phyloP scores from a whole-genome alignment of 2,888 invertebrate genomes.

The Adelphocoris suturalis region DNA sequence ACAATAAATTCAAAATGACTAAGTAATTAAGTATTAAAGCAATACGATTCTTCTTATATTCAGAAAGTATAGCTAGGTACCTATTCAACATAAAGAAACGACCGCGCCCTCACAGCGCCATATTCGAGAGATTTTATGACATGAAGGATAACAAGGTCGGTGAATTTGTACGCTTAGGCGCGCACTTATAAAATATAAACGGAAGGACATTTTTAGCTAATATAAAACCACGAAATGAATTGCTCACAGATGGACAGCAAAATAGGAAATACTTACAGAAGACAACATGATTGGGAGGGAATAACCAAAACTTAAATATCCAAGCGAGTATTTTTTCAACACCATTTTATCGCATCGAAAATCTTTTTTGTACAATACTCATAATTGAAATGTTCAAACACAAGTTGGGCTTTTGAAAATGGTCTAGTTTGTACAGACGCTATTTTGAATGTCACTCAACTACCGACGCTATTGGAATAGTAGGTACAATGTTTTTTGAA shows the following conservation, averaged over 20 bases:
- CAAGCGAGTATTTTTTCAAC: not conserved
- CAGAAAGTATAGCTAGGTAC: not conserved
- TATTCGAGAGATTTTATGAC: not conserved
- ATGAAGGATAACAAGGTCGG: conserved; percentile 5
- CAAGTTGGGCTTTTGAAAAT: not conserved
- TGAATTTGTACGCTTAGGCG: not conserved
- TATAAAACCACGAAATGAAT: too few relatives aligned
- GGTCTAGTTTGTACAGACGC: conserved; percentile 6
- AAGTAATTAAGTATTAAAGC: conserved; percentile 30
- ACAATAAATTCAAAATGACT: conserved; percentile 51
- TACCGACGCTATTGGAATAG: not conserved
- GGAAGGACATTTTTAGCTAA: too few relatives aligned
- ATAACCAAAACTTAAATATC: too few relatives aligned
- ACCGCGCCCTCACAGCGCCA: not conserved
- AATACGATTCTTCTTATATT: not conserved
- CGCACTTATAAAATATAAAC: too few relatives aligned
- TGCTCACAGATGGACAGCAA: too few relatives aligned
- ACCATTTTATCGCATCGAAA: not conserved
- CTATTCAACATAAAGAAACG: not conserved
- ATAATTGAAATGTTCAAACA: not conserved
- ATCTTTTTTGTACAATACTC: not conserved
- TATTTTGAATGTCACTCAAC: not conserved
- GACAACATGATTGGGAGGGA: not conserved
- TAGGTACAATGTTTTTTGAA: conserved; percentile 13
- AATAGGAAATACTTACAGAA: too few relatives aligned